Evolutionary conservation across 2,113 vertebrate genomes (phyloP).

Genomic region (Poeciliopsis retropinna): DNA sequence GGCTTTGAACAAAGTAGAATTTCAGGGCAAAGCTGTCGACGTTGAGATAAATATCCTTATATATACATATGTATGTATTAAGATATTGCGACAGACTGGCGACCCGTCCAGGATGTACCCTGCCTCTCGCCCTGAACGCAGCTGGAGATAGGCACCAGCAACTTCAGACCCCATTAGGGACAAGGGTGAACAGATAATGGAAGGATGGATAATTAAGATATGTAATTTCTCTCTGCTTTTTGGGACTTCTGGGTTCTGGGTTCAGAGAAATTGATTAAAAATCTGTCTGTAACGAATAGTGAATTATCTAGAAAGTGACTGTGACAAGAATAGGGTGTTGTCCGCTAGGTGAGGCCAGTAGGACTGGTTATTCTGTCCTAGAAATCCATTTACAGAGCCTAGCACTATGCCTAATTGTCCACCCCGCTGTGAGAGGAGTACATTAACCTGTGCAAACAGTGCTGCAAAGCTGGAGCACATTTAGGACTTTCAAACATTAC

Average conservation of each 20-base stretch:
- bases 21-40: constrained; percentile 16
- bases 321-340: constrained; percentile 50
- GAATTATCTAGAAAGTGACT: constrained; percentile 20
- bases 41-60: not conserved
- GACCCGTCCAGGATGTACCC: no score
- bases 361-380: constrained; percentile 64
- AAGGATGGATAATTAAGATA: no score
- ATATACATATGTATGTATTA: no score
- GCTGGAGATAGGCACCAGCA: no score
- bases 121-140: no score
- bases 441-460: constrained; percentile 11
- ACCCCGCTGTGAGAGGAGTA: constrained; percentile 42
- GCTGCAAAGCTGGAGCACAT: constrained; percentile 27
- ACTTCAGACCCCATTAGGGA: no score
- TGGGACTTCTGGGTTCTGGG: not conserved
- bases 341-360: constrained; percentile 49
- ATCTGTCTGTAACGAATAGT: constrained; percentile 15
- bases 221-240: not conserved
- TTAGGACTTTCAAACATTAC: constrained; percentile 38
- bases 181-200: no score
- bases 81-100: no score
- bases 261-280: constrained; percentile 12
- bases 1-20: constrained; percentile 11
- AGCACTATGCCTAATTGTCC: constrained; percentile 46
- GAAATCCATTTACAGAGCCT: constrained; percentile 53